Conservation (phyloP, 2,888 invertebrate species). For the Oscheius sp. region DNA sequence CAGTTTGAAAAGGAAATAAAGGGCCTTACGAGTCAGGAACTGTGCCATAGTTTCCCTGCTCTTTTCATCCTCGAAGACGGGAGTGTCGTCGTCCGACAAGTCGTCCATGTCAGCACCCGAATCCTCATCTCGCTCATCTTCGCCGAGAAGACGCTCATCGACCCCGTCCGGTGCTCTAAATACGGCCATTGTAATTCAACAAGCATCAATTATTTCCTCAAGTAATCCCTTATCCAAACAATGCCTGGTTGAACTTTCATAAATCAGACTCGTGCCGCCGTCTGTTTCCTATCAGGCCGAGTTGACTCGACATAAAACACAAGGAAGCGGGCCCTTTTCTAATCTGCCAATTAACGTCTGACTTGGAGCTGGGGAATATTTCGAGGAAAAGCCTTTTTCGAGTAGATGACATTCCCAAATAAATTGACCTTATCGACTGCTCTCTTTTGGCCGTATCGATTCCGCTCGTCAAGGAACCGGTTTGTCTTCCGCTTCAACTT, state of each 20-base stretch:
- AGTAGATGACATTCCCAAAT: too few relatives aligned
- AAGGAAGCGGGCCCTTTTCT: not conserved
- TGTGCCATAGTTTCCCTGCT: slow-evolving; percentile 5
- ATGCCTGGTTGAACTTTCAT: not conserved
- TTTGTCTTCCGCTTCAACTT: slow-evolving; percentile 13
- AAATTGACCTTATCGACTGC: too few relatives aligned
- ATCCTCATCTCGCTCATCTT: slow-evolving; percentile 16
- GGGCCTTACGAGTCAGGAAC: slow-evolving; percentile 3
- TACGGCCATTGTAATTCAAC: not conserved
- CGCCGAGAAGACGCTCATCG: slow-evolving; percentile 27
- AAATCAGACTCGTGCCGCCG: not conserved
- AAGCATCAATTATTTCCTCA: not conserved
- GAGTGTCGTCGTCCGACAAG: slow-evolving; percentile 1
- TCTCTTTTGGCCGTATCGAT: not conserved
- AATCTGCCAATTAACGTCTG: too few relatives aligned
- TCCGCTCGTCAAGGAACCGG: slow-evolving; percentile 1
- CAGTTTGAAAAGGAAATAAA: not conserved
- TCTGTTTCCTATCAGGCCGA: not conserved
- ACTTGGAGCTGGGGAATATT: not conserved
- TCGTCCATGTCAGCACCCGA: slow-evolving; percentile 1
- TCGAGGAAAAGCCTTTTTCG: not conserved
- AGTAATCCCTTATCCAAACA: not conserved
- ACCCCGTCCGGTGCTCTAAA: slow-evolving; percentile 33
- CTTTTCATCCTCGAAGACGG: slow-evolving; percentile 16
- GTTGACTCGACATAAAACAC: not conserved